Percentiles rank a stretch among this genome's conserved stretches.
Conservation (phyloP, 2,888 invertebrate genomes). For the Vandiemenella viatica region DNA sequence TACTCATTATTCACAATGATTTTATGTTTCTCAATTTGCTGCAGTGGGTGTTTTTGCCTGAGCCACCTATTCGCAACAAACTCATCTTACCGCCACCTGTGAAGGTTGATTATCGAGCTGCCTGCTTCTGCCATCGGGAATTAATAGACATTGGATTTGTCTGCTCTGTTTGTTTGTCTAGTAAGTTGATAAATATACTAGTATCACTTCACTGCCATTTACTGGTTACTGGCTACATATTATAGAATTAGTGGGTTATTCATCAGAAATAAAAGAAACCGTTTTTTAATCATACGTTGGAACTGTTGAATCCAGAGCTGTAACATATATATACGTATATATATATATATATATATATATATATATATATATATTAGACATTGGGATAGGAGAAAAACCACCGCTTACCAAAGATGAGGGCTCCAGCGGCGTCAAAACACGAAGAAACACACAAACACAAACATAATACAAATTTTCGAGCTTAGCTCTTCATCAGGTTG, state of each 20-base stretch:
- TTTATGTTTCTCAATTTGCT: slow-evolving; percentile 17
- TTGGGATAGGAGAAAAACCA: too few relatives aligned
- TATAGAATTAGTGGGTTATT: background rate
- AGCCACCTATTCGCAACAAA: slow-evolving; percentile 60
- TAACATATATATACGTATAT: background rate
- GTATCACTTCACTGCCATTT: background rate
- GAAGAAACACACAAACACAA: too few relatives aligned
- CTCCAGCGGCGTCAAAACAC: too few relatives aligned
- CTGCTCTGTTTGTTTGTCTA: slow-evolving; percentile 92
- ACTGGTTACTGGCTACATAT: background rate
- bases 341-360: background rate
- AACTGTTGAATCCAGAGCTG: background rate
- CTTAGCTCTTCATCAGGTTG: too few relatives aligned
- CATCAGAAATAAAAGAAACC: background rate
- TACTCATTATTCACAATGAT: background rate
- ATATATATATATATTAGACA: background rate
- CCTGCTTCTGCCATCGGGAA: slow-evolving; percentile 93
- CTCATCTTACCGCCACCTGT: slow-evolving; percentile 77
- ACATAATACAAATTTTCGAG: too few relatives aligned
- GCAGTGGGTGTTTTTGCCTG: slow-evolving; percentile 87
- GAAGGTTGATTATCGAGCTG: slow-evolving; percentile 90
- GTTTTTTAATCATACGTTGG: too few relatives aligned
- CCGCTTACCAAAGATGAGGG: too few relatives aligned
- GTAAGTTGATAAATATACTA: slow-evolving; percentile 35
- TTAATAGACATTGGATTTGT: slow-evolving; percentile 93